phyloP scores from a whole-genome alignment of 2,888 invertebrate species.

The Melitaea athalia region DNA sequence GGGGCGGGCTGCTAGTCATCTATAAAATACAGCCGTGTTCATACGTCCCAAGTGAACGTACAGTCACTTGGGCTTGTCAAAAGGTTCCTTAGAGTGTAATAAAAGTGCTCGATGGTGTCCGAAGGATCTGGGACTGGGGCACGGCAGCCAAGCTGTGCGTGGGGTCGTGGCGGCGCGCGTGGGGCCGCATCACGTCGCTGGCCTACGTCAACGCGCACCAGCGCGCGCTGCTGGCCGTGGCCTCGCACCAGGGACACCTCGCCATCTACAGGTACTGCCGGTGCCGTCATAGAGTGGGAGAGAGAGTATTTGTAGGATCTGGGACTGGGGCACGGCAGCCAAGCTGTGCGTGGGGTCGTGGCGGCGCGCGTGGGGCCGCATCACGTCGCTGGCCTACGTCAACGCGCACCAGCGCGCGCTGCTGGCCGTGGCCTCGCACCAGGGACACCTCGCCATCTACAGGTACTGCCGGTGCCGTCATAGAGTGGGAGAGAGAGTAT shows the following conservation, averaged over 20 bases:
- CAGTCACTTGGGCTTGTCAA: background rate
- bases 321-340: slow-evolving; percentile 91
- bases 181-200: slow-evolving; percentile 88
- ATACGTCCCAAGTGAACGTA: background rate
- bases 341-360: slow-evolving; percentile 85
- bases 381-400: slow-evolving; percentile 92
- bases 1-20: too few relatives aligned
- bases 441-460: slow-evolving; percentile 90
- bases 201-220: slow-evolving; percentile 95
- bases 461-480: slow-evolving; percentile 45
- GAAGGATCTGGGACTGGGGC: slow-evolving; percentile 91
- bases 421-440: slow-evolving; percentile 88
- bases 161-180: slow-evolving; percentile 79
- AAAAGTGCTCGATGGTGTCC: background rate
- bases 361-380: slow-evolving; percentile 82
- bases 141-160: slow-evolving; percentile 86
- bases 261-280: slow-evolving; percentile 82
- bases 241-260: slow-evolving; percentile 89
- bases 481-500: too few relatives aligned
- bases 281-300: too few relatives aligned
- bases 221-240: slow-evolving; percentile 87
- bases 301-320: too few relatives aligned
- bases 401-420: slow-evolving; percentile 92
- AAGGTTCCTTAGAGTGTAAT: too few relatives aligned
- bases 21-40: too few relatives aligned